Percentiles rank a stretch among this genome's conserved stretches.
Evolutionary conservation across 2,113 vertebrate species (phyloP).

Genomic region (Lanius collurio): DNA sequence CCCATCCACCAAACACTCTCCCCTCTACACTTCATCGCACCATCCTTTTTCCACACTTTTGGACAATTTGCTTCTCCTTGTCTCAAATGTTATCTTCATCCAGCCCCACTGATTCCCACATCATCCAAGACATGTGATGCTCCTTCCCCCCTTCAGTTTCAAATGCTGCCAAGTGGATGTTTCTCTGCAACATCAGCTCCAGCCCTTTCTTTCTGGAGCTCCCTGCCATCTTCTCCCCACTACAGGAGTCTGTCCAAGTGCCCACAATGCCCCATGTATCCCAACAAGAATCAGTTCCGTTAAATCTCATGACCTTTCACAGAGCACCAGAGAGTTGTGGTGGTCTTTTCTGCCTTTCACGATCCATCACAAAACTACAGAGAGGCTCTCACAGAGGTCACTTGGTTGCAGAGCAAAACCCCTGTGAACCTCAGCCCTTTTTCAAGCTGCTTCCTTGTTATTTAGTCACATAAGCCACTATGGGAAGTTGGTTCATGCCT

Average conservation of each 20-base stretch:
- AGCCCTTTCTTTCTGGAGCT: not conserved
- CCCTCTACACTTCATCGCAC: not conserved
- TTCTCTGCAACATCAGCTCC: not conserved
- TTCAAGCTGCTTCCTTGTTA: not conserved
- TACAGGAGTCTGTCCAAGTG: accelerated
- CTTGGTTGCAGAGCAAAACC: not conserved
- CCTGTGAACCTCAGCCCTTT: not conserved
- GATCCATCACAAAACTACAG: not conserved
- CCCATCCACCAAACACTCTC: not conserved
- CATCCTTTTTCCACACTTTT: not conserved
- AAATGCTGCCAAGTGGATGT: not conserved
- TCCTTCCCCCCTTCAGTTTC: not conserved
- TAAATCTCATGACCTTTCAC: not conserved
- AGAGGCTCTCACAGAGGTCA: not conserved
- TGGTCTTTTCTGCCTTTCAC: not conserved
- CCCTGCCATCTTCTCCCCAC: not conserved
- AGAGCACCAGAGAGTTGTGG: not conserved
- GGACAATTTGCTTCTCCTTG: not conserved
- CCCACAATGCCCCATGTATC: accelerated
- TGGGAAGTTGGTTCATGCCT: not conserved
- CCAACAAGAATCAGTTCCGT: not conserved
- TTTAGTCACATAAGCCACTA: not conserved
- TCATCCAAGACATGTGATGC: not conserved
- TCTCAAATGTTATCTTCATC: not conserved
- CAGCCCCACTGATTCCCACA: not conserved